Base-by-base conservation (phyloP, 2,888 invertebrate genomes). In the Sicus ferrugineus region DNA sequence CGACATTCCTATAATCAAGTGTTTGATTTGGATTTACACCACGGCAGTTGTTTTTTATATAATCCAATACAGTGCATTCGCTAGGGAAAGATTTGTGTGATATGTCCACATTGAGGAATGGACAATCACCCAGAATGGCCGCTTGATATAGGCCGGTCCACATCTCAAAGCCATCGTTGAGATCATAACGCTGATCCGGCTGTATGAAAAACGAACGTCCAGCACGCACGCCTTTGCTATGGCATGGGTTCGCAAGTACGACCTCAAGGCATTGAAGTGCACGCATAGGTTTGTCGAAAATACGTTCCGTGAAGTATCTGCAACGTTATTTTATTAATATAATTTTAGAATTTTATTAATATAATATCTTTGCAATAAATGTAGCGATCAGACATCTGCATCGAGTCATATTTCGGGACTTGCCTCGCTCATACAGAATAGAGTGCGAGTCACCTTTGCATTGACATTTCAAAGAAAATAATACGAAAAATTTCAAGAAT, bases 61-160 rank as follows among this genome's bases (percentile, higher is more conserved):
- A 85, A 0, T 89, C 82, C 0, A 89, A 68, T 21, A 92, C 78
- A 1, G 73, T 73, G 71, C 89, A 87, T 2, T 83, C 77, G 58
- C 84, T 89, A 0, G 93, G 92, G 78, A 94, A 94, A 0, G 91
- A 92, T 83, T 94, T 94, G 79, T 94, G 92, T 0, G 92, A 90
- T 48, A 94, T 93, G 85, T 98, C 98, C 69, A 98, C 91, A 84
- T 98, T 98, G 50, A 99, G 86, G 83, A 92, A 93, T 66, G 94
- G 93, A 76, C 89, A 90, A 89, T 95, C 93, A 14, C 96, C 96
- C 65, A 97, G 90, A 73, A 96, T 90, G 0, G 96, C 95, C 11
- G 95, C 93, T 84, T 97, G 97, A 86, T 94, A 98, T 0, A 96
- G 90, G 5, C 98, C 98, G 71, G 93, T 90, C 93, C 97, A 97